Evolutionary conservation across 2,113 vertebrate genomes (phyloP), one percentile per base, ranked within the genome.

Genomic region (Zosterops borbonicus): DNA sequence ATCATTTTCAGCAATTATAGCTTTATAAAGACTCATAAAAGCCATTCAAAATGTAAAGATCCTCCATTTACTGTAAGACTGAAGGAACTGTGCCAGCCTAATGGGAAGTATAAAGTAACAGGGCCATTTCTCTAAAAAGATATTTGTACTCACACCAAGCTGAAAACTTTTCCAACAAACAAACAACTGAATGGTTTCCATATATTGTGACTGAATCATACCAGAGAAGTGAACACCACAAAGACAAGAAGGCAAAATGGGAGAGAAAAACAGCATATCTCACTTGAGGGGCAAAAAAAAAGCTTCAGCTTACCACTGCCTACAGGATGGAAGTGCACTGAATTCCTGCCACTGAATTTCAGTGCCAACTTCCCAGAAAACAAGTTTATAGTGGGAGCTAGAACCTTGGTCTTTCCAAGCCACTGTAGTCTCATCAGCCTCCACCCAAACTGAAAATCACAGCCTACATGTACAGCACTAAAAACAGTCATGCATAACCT

Each of bases 401-500:
- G 85, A 94, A 86, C 78, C 41, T 71, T 46, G 68, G 76, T 59
- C 78, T 87, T 86, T 90, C 82, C 78, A 87, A 92, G 52, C 15
- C 90, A 59, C 59, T 81, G 80, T 58, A 62, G 53, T 23, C 65
- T 82, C 62, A 86, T 82, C 35, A 91, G 73, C 77, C 79, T 91
- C 74, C 59, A 82, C 90, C 69, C 79, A 84, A 95, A 96, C 69
- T 55, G 91, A 95, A 94, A 96, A 96, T 91, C 94, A 90, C 77
- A 87, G 80, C 83, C 83, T 69, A 80, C 91, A 87, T 91, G 83
- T 83, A 88, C 75, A 88, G 88, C 90, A 88, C 85, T 95, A 95
- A 95, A 96, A 95, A 95, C 91, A 93, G 77, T 86, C 94, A 95
- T 93, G 95, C 91, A 92, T 97, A 92, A 96, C 92, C 95, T 89